These are phyloP conservation scores for Butastur rufipennis DNA, from an alignment of 2,113 vertebrate genomes.

Conservation along the genomic window DNA sequence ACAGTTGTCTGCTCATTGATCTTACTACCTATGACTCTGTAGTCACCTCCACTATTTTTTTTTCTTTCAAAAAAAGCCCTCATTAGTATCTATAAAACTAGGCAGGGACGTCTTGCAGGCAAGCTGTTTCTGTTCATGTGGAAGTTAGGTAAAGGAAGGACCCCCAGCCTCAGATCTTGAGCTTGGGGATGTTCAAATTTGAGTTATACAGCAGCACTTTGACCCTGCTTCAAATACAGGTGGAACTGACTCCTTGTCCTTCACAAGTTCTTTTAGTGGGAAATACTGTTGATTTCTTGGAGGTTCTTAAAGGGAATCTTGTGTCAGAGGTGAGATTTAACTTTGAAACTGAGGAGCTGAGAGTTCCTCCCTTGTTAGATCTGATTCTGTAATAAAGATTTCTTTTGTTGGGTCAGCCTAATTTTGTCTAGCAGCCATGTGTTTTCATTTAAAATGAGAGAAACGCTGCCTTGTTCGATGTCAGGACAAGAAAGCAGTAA, in stretches of 20 bases:
- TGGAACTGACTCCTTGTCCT: not conserved
- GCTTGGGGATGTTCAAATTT: not conserved
- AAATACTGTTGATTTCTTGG: not conserved
- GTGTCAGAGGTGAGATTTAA: not conserved
- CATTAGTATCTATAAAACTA: not conserved
- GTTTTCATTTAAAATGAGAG: not conserved
- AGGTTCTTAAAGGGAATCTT: not conserved
- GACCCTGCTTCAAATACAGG: not conserved
- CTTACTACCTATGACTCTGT: not conserved
- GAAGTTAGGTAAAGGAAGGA: not conserved
- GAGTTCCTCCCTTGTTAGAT: not conserved
- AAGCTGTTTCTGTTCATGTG: not conserved
- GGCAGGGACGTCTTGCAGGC: not conserved
- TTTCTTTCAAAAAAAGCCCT: not conserved
- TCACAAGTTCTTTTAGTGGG: not conserved
- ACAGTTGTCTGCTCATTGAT: not conserved
- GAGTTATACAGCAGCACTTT: not conserved
- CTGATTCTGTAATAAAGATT: not conserved
- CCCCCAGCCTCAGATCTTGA: not conserved
- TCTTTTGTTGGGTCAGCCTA: not conserved
- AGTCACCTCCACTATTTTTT: not conserved
- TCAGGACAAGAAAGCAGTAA: not conserved
- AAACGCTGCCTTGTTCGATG: not conserved
- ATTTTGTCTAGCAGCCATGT: not conserved
- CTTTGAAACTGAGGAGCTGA: not conserved